Evolutionary conservation across 2,888 invertebrate species (phyloP).

Genomic region (Ornithoptera priamus): DNA sequence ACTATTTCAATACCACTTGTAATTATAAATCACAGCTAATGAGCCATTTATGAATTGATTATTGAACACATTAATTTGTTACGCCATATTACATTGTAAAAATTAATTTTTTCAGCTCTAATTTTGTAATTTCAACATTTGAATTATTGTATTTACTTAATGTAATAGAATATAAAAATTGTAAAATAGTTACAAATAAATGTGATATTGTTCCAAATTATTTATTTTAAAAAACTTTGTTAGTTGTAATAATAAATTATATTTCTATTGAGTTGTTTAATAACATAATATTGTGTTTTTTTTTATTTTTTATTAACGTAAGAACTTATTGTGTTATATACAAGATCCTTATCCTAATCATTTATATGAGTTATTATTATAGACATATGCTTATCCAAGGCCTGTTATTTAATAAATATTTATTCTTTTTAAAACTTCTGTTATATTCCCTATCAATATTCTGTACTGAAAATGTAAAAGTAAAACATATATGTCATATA

Average conservation of each 20-base stretch:
- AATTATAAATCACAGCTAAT: neutral
- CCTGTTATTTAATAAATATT: slow-evolving; percentile 33
- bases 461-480: neutral
- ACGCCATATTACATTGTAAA: neutral
- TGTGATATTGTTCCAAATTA: slow-evolving; percentile 27
- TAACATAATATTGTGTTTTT: neutral
- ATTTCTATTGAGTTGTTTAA: slow-evolving; percentile 14
- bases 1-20: neutral
- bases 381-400: neutral
- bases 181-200: neutral
- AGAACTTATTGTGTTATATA: slow-evolving; percentile 35
- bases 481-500: neutral
- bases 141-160: neutral
- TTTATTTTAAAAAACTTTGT: slow-evolving; percentile 15
- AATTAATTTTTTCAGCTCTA: neutral
- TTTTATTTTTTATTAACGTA: slow-evolving; percentile 18
- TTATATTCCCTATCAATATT: neutral
- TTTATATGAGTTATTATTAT: slow-evolving; percentile 35
- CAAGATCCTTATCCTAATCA: slow-evolving; percentile 48
- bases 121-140: neutral
- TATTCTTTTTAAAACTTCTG: slow-evolving; percentile 9
- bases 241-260: slow-evolving; percentile 4
- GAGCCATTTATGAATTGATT: neutral
- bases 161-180: neutral
- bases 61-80: neutral